Percentiles rank a stretch among this genome's conserved stretches.
Conservation (phyloP, 2,888 invertebrate genomes). For the Blastobasis adustella region DNA sequence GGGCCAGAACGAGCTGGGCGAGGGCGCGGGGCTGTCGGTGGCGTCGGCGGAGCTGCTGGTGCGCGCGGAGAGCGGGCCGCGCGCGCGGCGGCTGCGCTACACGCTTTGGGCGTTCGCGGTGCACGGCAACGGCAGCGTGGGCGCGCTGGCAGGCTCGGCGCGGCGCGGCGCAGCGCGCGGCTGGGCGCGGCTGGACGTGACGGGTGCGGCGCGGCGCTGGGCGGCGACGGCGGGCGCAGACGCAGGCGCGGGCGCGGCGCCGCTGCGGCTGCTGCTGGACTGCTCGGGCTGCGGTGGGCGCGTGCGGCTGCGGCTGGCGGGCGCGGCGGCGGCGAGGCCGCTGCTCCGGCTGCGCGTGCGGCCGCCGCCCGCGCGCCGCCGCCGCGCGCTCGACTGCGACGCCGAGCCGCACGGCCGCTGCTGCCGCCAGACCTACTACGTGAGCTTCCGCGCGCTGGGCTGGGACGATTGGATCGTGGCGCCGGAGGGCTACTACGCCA, state of each 20-base stretch:
- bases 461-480: constrained; percentile 98
- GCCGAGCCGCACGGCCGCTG: constrained; percentile 73
- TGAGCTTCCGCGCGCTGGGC: constrained; percentile 91
- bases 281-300: constrained; percentile 87
- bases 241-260: constrained; percentile 77
- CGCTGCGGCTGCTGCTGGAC: constrained; percentile 86
- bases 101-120: constrained; percentile 84
- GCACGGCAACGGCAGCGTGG: constrained; percentile 76
- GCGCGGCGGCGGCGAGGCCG: constrained; percentile 81
- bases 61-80: constrained; percentile 47
- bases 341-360: constrained; percentile 88
- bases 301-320: constrained; percentile 79
- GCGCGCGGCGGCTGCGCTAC: constrained; percentile 62
- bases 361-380: constrained; percentile 81
- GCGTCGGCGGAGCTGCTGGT: constrained; percentile 88
- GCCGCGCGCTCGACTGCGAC: constrained; percentile 89
- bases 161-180: constrained; percentile 77
- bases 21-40: constrained; percentile 79
- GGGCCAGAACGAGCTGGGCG: constrained; percentile 70
- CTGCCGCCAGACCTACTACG: constrained; percentile 93
- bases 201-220: constrained; percentile 85
- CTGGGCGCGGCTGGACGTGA: constrained; percentile 92
- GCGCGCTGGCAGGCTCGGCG: constrained; percentile 64
- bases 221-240: constrained; percentile 74
- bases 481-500: constrained; percentile 93